Base-by-base conservation (phyloP, 2,797 vertebrate genomes). In the Pseudochaenichthys georgianus region DNA sequence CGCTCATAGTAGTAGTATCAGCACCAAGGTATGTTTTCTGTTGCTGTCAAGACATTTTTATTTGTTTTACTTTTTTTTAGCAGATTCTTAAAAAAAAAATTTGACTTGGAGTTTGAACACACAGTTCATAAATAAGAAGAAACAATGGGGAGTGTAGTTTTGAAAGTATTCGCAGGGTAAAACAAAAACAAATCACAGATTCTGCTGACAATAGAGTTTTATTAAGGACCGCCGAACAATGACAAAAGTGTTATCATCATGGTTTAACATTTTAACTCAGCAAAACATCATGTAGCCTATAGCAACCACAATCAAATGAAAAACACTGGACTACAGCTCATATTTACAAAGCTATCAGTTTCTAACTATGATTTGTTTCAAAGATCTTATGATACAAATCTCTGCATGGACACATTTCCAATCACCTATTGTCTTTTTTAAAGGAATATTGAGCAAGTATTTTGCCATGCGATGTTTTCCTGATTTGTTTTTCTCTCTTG, bases 1-100 rank as follows among this genome's bases (percentile, higher is more conserved):
- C 19, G 15, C 75, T 83, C 69, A 60, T 80, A 75, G 74, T 65
- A 63, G 64, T 41, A 28, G 73, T 48, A 77, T 73, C 80, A 75
- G 78, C 75, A 82, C 78, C 82, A 78, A 73, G 52, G 59, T 62
- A 15, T 62, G 59, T 64, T 34, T 86, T 73, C 66, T 71, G 70
- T 63, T 31, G 79, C 76, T 77, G 85, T 80, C 73, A 74, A 43
- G 59, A 76, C 73, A 75, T 34, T 42, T 52, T 23, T 28, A 9
- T 61, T 48, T 41, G 9, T 45, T 8, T 38, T 28, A 0, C 23
- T 28, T 28, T 17, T 62, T 62, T 46, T 52, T 16, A 70, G 62
- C 54, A 80, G 54, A 55, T 77, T 73, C 63, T 28, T 28, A 4
- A 28, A 19, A 63, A 12, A 53, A 54, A 28, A 45, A 34, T 70